Evolutionary conservation across 2,888 invertebrate genomes (phyloP), one percentile per base, ranked within the genome.

Genomic region (Galeruca laticollis): DNA sequence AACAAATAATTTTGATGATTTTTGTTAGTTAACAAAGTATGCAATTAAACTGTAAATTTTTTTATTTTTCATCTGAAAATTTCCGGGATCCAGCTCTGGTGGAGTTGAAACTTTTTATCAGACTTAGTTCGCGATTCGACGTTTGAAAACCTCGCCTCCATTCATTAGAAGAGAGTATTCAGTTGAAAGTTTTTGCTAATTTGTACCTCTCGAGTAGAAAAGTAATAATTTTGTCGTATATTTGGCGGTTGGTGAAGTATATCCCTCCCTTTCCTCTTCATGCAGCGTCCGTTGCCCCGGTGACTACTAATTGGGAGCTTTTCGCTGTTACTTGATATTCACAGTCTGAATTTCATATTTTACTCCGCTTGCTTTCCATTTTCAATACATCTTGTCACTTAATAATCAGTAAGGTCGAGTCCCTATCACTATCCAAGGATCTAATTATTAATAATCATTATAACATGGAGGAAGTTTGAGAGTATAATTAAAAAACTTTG

Each of bases 301-400:
- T 69, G 64, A 73, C 73, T 71, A 65, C 73, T 73, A 73, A 73
- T 73, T 73, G 73, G 73, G 67, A 65, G 69, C 73, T 73, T 70
- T 70, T 70, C 68, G 67, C 73, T 47, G 73, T 68, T 68, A 73
- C 65, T 65, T 70, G 73, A 73, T 73, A 73, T 73, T 57, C 68
- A 68, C 69, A 35, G 68, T 70, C 68, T 71, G 71, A 65, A 70
- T 68, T 71, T 71, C 68, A 70, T 71, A 73, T 73, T 73, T 70
- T 61, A 60, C 67, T 54, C 43, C 49, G 51, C 60, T 66, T 64
- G 33, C 15, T 26, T 51, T 66, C 47, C 40, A 51, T 33, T 66
- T 60, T 66, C 59, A 40, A 60, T 66, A 52, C 37, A 66, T 37
- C 66, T 66, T 66, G 66, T 59, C 66, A 66, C 60, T 66, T 66